Evolutionary conservation across 2,113 vertebrate species (phyloP).

Genomic region (Macrotus californicus): DNA sequence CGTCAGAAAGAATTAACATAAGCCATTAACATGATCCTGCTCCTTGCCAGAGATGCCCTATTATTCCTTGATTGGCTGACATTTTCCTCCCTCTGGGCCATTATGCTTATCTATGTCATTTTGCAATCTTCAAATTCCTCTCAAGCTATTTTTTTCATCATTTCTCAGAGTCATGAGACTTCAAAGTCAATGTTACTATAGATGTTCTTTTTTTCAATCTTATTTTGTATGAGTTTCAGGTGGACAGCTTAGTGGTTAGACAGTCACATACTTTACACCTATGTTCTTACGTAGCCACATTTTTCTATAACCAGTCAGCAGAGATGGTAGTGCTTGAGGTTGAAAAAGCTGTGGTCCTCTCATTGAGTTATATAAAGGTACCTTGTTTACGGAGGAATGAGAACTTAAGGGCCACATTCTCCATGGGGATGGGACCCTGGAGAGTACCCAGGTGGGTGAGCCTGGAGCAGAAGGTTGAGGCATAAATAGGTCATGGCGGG

Average conservation of each 20-base stretch:
- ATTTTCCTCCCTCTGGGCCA: neutral
- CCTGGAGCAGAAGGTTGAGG: neutral
- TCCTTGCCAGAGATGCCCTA: neutral
- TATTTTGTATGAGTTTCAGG: neutral
- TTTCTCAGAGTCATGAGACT: neutral
- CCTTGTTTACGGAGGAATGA: neutral
- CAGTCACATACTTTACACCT: neutral
- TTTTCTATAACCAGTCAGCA: neutral
- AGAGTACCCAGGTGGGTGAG: neutral
- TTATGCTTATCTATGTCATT: neutral
- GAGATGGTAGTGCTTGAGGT: neutral
- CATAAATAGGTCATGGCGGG: neutral
- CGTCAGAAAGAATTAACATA: neutral
- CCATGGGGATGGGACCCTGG: neutral
- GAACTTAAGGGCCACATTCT: neutral
- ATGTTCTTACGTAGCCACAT: neutral
- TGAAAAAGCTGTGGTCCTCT: neutral
- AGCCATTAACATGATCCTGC: neutral
- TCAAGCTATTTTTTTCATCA: neutral
- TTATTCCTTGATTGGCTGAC: neutral
- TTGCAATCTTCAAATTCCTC: neutral
- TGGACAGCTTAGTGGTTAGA: neutral
- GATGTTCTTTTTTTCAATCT: neutral
- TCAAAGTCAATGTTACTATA: neutral
- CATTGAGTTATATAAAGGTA: neutral